A percentile compares a stretch with the other conserved stretches of the same genome.
These are phyloP conservation scores for Apamea anceps DNA, from an alignment of 2,888 invertebrate species.

Conservation along the genomic window DNA sequence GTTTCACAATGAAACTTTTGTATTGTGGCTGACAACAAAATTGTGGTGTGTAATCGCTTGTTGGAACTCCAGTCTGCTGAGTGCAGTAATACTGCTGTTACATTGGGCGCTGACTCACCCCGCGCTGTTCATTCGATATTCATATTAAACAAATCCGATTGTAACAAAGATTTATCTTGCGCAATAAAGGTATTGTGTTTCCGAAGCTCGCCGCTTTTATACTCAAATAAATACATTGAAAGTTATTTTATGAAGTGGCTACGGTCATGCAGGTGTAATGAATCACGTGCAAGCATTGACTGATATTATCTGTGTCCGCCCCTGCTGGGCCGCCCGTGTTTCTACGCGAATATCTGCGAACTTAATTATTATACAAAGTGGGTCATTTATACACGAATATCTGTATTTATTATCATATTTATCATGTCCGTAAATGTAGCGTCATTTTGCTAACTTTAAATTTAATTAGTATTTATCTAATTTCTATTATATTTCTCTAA, in stretches of 20 bases:
- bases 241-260: conserved; percentile 70
- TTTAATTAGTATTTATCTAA: background rate
- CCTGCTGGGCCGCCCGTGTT: conserved; percentile 47
- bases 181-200: conserved; percentile 80
- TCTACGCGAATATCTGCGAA: conserved; percentile 57
- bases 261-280: conserved; percentile 68
- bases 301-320: conserved; percentile 66
- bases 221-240: conserved; percentile 77
- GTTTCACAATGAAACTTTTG: conserved; percentile 70
- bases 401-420: conserved; percentile 40
- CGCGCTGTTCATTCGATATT: conserved; percentile 77
- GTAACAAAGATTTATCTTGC: conserved; percentile 81
- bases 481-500: no score
- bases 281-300: conserved; percentile 68
- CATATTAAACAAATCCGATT: conserved; percentile 82
- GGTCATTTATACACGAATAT: conserved; percentile 48
- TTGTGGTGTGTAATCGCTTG: conserved; percentile 70
- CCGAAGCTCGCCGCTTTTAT: conserved; percentile 71
- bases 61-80: conserved; percentile 68
- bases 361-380: conserved; percentile 54
- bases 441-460: conserved; percentile 7
- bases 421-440: conserved; percentile 19
- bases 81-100: conserved; percentile 69
- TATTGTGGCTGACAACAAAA: conserved; percentile 68
- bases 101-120: conserved; percentile 73